Conservation (phyloP, 1,140 invertebrate genomes). For the Zaprionus tsacasi region DNA sequence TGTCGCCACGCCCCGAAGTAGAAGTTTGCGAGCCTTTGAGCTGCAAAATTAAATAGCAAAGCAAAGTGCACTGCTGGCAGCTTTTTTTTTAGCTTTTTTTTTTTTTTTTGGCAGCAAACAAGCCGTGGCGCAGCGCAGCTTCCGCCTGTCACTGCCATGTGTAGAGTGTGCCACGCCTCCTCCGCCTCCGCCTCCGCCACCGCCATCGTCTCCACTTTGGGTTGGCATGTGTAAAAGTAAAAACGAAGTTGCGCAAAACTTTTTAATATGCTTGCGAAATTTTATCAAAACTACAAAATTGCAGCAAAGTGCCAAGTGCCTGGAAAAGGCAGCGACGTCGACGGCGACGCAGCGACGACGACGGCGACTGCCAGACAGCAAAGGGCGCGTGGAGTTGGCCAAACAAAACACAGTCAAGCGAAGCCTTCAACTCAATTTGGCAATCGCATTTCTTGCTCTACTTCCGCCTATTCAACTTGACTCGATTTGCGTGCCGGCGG, state of each 20-base stretch:
- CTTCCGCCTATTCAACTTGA: conserved; percentile 83
- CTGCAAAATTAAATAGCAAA: conserved; percentile 78
- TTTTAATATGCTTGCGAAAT: conserved; percentile 83
- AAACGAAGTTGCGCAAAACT: conserved; percentile 80
- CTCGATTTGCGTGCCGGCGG: conserved; percentile 78
- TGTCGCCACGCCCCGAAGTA: conserved; percentile 36
- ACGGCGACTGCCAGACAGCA: conserved; percentile 40
- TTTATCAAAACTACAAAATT: conserved; percentile 83
- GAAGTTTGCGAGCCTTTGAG: conserved; percentile 72
- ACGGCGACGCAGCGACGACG: conserved; percentile 3
- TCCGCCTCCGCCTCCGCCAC: neutral
- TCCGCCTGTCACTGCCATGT: conserved; percentile 77
- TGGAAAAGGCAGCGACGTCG: conserved; percentile 45
- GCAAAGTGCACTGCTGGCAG: conserved; percentile 70
- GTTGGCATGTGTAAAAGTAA: conserved; percentile 78
- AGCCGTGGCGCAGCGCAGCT: conserved; percentile 69
- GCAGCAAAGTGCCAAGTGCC: conserved; percentile 81
- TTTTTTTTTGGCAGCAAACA: conserved; percentile 72
- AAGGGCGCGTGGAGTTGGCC: conserved; percentile 72
- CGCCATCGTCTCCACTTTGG: neutral
- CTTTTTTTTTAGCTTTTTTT: conserved; percentile 8
- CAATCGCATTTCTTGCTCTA: conserved; percentile 83
- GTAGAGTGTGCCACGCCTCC: conserved; percentile 32
- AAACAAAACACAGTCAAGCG: conserved; percentile 83
- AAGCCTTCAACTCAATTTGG: conserved; percentile 83